These are phyloP conservation scores for Torymus auratus DNA, from an alignment of 2,888 invertebrate genomes.

Conservation along the genomic window DNA sequence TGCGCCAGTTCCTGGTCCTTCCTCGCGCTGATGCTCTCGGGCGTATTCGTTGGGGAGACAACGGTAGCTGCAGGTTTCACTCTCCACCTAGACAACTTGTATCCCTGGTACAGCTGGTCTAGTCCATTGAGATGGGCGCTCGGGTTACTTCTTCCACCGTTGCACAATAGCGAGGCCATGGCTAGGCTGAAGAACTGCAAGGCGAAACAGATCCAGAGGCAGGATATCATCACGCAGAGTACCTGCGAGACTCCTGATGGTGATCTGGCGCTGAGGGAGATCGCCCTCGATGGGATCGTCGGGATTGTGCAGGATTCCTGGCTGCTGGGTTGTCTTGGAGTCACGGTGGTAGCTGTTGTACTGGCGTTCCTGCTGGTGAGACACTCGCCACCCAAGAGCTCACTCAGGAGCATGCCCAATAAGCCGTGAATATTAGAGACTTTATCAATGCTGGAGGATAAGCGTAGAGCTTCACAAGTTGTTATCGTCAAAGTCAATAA, in stretches of 20 bases:
- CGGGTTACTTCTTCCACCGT: slow-evolving; percentile 68
- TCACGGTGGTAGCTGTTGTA: slow-evolving; percentile 80
- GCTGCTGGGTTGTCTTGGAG: slow-evolving; percentile 79
- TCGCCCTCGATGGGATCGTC: slow-evolving; percentile 23
- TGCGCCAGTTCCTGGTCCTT: slow-evolving; percentile 69
- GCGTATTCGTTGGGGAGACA: slow-evolving; percentile 70
- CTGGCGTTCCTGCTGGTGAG: slow-evolving; percentile 79
- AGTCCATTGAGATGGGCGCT: slow-evolving; percentile 73
- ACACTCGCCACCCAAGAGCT: slow-evolving; percentile 78
- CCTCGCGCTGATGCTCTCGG: slow-evolving; percentile 69
- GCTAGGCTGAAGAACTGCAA: slow-evolving; percentile 71
- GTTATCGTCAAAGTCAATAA: no score
- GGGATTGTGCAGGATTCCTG: slow-evolving; percentile 70
- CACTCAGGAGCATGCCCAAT: slow-evolving; percentile 80
- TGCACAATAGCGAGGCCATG: slow-evolving; percentile 67
- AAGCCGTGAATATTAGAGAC: slow-evolving; percentile 76
- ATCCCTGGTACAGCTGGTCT: slow-evolving; percentile 70
- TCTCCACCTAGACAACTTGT: slow-evolving; percentile 71
- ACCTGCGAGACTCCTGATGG: slow-evolving; percentile 90
- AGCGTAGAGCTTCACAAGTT: no score
- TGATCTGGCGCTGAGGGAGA: slow-evolving; percentile 79
- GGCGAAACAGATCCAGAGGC: slow-evolving; percentile 85
- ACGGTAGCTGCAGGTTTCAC: slow-evolving; percentile 70
- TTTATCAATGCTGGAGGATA: neutral
- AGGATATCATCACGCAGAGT: slow-evolving; percentile 91